A percentile compares a stretch with the other conserved stretches of the same genome.
Conservation (phyloP, 2,888 invertebrate species). For the Sceliomorpha sp. region DNA sequence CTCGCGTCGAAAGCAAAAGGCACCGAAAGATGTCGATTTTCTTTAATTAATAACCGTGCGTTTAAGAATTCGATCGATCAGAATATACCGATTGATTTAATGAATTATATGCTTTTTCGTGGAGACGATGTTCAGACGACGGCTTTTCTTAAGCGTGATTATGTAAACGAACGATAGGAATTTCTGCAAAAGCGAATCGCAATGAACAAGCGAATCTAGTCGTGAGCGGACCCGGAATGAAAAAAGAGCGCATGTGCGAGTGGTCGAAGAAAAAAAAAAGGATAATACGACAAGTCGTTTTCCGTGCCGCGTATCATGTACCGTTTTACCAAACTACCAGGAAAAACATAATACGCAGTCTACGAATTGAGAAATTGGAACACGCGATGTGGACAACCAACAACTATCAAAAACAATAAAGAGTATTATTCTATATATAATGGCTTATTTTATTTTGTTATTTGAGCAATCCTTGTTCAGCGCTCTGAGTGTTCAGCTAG, state of each 20-base stretch:
- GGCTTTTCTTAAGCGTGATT: slow-evolving; percentile 16
- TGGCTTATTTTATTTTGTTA: slow-evolving; percentile 35
- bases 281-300: slow-evolving; percentile 58
- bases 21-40: too few relatives aligned
- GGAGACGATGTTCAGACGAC: too few relatives aligned
- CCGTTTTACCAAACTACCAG: slow-evolving; percentile 71
- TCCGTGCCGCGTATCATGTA: slow-evolving; percentile 63
- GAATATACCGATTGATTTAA: too few relatives aligned
- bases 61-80: too few relatives aligned
- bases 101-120: too few relatives aligned
- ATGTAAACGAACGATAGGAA: slow-evolving; percentile 3
- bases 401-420: slow-evolving; percentile 80
- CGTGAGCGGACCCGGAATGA: slow-evolving; percentile 67
- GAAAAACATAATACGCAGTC: slow-evolving; percentile 59
- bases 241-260: slow-evolving; percentile 54
- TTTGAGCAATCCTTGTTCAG: too few relatives aligned
- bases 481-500: too few relatives aligned
- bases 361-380: slow-evolving; percentile 61
- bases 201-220: slow-evolving; percentile 77
- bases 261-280: slow-evolving; percentile 62
- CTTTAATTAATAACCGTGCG: too few relatives aligned
- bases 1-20: slow-evolving; percentile 37
- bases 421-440: slow-evolving; percentile 80
- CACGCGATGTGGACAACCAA: slow-evolving; percentile 77
- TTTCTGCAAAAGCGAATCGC: slow-evolving; percentile 37